Base-by-base conservation (phyloP, 2,113 vertebrate genomes). In the Hippopotamus amphibius region DNA sequence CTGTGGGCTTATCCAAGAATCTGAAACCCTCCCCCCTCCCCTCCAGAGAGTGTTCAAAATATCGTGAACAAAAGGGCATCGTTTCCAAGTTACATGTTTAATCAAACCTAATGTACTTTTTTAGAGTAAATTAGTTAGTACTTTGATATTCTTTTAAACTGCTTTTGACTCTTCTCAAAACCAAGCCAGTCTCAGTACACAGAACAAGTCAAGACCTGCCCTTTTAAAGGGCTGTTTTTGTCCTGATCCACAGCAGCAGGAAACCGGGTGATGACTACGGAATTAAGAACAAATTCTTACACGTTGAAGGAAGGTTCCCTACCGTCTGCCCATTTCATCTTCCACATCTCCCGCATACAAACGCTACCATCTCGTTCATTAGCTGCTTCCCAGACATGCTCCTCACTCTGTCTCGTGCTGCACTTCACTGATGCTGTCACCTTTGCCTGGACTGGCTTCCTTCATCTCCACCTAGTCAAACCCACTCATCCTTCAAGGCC, bases 221-320 rank as follows among this genome's bases (percentile, higher is more conserved):
- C n/a, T 71, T 41, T 59, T 37, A 74, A 79, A 81, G 43, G 30
- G 53, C 13, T 12, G 46, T 55, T 69, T 66, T 95, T 95, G 53
- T 74, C 59, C 43, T 12, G 48, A 68, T 24, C 77, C n/a, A 46
- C 26, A 33, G 10, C 26, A 72, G 50, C 53, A 74, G 81, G 55
- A 69, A 77, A 82, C 4, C 24, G 11, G 6, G 6, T 9, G 28
- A 72, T 17, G 4, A 77, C 7, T 30, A 41, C 7, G 66, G 26
- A 80, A 63, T 69, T 33, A 80, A 94, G 50, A 93, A 90, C 28
- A 69, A 91, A 95, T 77, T 81, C 37, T 80, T 76, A 48, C 16
- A 33, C 2, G 21, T 6, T 55, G 57, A 91, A 93, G n/a, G 26
- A 84, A 83, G 13, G 30, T 93, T 72, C 74, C 59, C 53, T 76